phyloP scores from a whole-genome alignment of 2,888 invertebrate genomes.

The Acleris emargana region DNA sequence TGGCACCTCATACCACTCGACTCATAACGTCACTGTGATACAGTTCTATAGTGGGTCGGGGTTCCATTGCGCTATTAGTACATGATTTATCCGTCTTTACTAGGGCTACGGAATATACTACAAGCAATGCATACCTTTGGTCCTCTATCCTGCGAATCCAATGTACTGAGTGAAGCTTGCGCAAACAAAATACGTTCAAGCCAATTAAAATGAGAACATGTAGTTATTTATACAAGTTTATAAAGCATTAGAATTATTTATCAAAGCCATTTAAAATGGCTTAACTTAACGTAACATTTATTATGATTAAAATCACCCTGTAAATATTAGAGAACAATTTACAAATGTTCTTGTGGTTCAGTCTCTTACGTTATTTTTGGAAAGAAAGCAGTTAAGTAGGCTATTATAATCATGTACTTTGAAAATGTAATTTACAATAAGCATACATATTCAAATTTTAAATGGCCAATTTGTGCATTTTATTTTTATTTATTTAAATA shows the following conservation, averaged over 20 bases:
- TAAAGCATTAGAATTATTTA: not conserved
- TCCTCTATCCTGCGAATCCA: conserved; percentile 77
- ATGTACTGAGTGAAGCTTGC: conserved; percentile 80
- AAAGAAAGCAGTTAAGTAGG: not conserved
- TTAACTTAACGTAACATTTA: no score
- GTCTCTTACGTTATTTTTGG: no score
- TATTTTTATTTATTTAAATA: not conserved
- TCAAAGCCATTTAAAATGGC: no score
- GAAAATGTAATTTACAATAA: not conserved
- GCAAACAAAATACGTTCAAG: conserved; percentile 81
- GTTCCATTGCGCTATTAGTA: no score
- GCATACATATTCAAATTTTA: conserved; percentile 41
- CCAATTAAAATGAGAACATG: conserved; percentile 78
- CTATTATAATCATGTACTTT: not conserved
- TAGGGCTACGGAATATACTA: conserved; percentile 28
- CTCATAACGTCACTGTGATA: no score
- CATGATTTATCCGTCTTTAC: no score
- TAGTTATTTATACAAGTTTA: conserved; percentile 37
- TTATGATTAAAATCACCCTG: no score
- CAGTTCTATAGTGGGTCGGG: no score
- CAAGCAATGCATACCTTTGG: conserved; percentile 65
- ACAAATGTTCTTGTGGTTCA: no score
- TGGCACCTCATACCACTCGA: no score
- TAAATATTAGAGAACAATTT: no score
- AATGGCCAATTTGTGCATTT: conserved; percentile 42